phyloP scores from a whole-genome alignment of 2,888 invertebrate genomes.

The Clostera curtula region DNA sequence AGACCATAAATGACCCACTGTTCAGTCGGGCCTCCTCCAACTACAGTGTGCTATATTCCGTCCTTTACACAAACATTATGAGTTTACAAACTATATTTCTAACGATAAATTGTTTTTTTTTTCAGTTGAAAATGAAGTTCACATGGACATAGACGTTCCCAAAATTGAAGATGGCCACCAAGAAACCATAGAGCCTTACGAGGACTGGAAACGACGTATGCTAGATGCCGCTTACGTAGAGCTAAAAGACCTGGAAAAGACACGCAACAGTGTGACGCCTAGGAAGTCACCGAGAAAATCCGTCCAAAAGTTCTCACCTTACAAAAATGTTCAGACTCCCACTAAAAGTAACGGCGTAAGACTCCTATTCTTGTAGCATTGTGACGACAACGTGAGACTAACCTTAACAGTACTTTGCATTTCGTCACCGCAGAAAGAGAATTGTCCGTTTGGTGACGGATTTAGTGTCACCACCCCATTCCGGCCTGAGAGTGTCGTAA shows the following conservation, averaged over 20 bases:
- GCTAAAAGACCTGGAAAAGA: conserved; percentile 29
- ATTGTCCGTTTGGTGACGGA: too few relatives aligned
- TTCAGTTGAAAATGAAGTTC: conserved; percentile 31
- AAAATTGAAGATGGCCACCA: conserved; percentile 23
- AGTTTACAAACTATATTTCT: fast-evolving
- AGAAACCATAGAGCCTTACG: conserved; percentile 71
- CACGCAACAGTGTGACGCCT: conserved; percentile 22
- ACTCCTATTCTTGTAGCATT: conserved; percentile 40
- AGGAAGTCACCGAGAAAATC: conserved; percentile 50
- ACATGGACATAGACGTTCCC: conserved; percentile 36
- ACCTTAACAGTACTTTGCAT: too few relatives aligned
- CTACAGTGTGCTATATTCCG: too few relatives aligned
- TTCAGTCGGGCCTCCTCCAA: too few relatives aligned
- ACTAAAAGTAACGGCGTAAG: conserved; percentile 36
- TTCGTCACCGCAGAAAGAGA: too few relatives aligned
- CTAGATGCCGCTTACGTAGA: conserved; percentile 63
- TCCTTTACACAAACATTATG: too few relatives aligned
- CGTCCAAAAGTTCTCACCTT: conserved; percentile 49
- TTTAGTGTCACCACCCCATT: too few relatives aligned
- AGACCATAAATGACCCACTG: too few relatives aligned
- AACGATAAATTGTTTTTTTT: conserved; percentile 5
- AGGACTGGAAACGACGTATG: conserved; percentile 77
- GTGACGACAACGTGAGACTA: too few relatives aligned
- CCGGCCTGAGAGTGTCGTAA: too few relatives aligned
- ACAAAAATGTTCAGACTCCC: conserved; percentile 37